These are phyloP conservation scores for Trachelus iudaicus DNA, from an alignment of 2,888 invertebrate genomes.

Conservation along the genomic window DNA sequence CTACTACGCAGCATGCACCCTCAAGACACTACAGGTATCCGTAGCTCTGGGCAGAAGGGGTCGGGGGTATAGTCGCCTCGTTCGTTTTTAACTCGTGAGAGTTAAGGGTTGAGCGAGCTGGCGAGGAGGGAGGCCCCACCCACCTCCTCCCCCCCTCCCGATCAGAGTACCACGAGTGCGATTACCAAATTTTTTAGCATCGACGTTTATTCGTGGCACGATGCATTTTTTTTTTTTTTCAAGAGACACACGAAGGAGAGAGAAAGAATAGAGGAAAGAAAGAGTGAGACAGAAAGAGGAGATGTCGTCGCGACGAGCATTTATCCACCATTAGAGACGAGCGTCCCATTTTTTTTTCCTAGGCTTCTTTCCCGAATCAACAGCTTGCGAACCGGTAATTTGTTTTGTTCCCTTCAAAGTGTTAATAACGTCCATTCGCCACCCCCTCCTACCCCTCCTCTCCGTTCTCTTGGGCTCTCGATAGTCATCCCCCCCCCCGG, in stretches of 20 bases:
- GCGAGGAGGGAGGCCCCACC: no score
- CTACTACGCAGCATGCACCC: background rate
- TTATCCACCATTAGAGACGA: background rate
- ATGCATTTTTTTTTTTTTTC: conserved; percentile 6
- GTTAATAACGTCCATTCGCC: conserved; percentile 31
- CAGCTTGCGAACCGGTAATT: conserved; percentile 21
- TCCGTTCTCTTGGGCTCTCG: background rate
- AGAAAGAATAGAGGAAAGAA: background rate
- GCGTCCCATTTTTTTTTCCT: background rate
- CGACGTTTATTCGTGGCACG: background rate
- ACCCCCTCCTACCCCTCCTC: background rate
- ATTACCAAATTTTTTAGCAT: background rate
- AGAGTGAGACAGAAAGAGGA: conserved; percentile 2
- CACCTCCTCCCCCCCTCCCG: no score
- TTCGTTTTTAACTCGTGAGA: background rate
- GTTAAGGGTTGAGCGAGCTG: background rate
- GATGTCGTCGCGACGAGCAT: conserved; percentile 12
- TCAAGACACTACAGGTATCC: background rate
- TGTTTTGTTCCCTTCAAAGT: conserved; percentile 31
- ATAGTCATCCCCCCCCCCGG: background rate
- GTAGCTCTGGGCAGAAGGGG: background rate
- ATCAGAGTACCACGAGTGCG: background rate
- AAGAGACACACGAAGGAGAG: conserved; percentile 4
- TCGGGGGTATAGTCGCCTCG: background rate
- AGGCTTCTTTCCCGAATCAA: background rate